These are phyloP conservation scores for Anas georgica DNA, from an alignment of 2,797 vertebrate species.

Conservation along the genomic window DNA sequence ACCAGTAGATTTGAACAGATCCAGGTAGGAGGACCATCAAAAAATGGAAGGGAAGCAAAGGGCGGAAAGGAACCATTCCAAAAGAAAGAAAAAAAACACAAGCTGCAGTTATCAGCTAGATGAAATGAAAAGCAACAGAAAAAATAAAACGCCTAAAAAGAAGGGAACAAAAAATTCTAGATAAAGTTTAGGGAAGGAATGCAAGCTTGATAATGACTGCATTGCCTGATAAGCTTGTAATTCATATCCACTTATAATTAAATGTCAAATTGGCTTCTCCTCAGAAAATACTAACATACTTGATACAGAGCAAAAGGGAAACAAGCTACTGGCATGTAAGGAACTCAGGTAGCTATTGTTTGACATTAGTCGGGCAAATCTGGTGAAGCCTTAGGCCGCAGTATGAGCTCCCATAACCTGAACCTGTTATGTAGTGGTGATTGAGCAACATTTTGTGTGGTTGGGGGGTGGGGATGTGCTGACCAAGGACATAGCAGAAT, in stretches of 20 bases:
- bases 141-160: neutral
- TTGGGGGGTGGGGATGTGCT: no score
- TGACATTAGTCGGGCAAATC: no score
- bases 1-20: neutral
- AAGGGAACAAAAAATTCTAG: neutral
- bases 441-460: no score
- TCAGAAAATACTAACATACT: neutral
- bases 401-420: no score
- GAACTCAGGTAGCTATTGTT: no score
- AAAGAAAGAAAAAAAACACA: neutral
- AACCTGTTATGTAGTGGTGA: no score
- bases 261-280: neutral
- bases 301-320: neutral
- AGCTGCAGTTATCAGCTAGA: neutral
- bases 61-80: neutral
- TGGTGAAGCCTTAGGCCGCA: no score
- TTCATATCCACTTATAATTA: neutral
- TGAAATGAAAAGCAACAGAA: neutral
- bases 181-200: neutral
- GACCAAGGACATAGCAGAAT: no score
- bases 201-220: neutral
- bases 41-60: neutral
- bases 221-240: conserved; percentile 6
- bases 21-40: neutral
- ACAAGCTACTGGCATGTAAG: no score